Conservation (phyloP, 2,797 vertebrate species). For the Hafferia zeledoni region DNA sequence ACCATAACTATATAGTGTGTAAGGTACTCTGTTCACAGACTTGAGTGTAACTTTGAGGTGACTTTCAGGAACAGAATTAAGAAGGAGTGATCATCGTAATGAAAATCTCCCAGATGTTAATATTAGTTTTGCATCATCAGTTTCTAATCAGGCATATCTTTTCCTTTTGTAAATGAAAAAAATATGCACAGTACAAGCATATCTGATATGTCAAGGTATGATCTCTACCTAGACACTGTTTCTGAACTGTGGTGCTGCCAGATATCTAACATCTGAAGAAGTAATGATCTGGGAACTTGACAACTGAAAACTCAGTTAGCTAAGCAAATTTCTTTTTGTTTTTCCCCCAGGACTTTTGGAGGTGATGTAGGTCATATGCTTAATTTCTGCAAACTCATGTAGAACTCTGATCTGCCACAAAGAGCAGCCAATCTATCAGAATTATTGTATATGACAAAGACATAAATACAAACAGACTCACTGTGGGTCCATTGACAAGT, state of each 20-base stretch:
- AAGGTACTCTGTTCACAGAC: slow-evolving; percentile 57
- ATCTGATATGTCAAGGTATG: neutral
- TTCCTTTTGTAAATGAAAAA: neutral
- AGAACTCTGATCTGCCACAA: neutral
- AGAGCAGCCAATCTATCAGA: neutral
- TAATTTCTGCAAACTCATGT: neutral
- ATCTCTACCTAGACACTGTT: neutral
- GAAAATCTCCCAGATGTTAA: neutral
- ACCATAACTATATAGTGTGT: slow-evolving; percentile 40
- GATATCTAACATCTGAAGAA: neutral
- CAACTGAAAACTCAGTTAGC: neutral
- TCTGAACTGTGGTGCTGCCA: neutral
- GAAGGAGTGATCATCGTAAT: neutral
- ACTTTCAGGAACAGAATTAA: neutral
- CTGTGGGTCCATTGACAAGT: neutral
- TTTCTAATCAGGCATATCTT: neutral
- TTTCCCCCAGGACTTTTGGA: neutral
- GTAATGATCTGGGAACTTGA: neutral
- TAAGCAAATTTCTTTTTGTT: neutral
- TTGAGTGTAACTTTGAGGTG: neutral
- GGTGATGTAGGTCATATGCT: neutral
- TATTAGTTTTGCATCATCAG: neutral
- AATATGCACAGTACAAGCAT: neutral
- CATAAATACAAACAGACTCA: neutral
- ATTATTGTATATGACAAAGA: neutral